Percentiles rank a stretch among this genome's conserved stretches.
These are phyloP conservation scores for Zaprionus ghesquierei DNA, from an alignment of 1,140 invertebrate genomes.

Conservation along the genomic window DNA sequence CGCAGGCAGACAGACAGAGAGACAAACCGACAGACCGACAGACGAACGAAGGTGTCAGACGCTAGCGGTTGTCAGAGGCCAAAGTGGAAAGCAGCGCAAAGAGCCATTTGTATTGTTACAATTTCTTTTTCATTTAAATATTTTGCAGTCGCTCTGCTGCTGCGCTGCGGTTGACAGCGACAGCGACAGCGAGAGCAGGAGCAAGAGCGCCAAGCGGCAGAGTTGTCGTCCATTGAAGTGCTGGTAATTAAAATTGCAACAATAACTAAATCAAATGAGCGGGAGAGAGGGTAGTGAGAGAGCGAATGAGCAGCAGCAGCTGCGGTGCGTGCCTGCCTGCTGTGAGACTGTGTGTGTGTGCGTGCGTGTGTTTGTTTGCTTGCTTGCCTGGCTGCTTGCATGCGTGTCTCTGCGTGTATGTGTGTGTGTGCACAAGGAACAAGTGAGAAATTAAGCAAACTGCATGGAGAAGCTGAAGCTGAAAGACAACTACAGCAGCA, in stretches of 20 bases:
- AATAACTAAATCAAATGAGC: constrained; percentile 74
- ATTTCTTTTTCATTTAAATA: constrained; percentile 56
- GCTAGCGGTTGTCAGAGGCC: constrained; percentile 50
- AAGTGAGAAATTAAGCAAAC: constrained; percentile 70
- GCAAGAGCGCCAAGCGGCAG: neutral
- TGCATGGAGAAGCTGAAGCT: constrained; percentile 10
- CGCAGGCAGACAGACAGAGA: constrained; percentile 18
- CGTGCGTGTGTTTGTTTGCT: neutral
- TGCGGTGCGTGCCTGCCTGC: constrained; percentile 13
- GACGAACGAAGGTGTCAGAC: constrained; percentile 64
- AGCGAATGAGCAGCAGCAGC: constrained; percentile 10
- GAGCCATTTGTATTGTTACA: constrained; percentile 67
- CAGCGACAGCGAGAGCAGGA: neutral
- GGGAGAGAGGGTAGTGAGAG: neutral
- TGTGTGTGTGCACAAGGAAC: constrained; percentile 40
- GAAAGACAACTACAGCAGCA: neutral
- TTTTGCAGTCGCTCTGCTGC: constrained; percentile 4
- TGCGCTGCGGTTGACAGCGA: neutral
- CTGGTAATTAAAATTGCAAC: constrained; percentile 75
- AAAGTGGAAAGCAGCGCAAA: constrained; percentile 53
- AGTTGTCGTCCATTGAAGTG: constrained; percentile 47
- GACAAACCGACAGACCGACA: too few species aligned
- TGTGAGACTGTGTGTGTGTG: too few species aligned
- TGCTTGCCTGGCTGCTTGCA: neutral
- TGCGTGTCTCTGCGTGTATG: neutral